Evolutionary conservation across 2,888 invertebrate species (phyloP).

Genomic region (Hydriomena furcata): DNA sequence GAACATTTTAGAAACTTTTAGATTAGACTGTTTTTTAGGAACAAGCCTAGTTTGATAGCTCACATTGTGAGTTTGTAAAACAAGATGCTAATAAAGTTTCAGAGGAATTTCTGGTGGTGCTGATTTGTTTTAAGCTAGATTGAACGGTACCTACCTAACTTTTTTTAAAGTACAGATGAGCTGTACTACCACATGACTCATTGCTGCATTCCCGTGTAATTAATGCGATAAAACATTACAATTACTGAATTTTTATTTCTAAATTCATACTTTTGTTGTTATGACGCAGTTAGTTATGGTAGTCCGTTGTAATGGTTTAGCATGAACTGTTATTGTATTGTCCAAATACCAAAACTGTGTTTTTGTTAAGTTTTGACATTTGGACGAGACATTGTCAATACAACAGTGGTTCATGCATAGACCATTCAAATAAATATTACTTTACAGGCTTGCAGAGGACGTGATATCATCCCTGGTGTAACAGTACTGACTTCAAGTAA

Average conservation of each 20-base stretch:
- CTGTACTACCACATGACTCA: constrained; percentile 2
- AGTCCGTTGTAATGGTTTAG: too few relatives aligned
- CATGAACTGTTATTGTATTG: constrained; percentile 6
- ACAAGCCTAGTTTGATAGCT: too few relatives aligned
- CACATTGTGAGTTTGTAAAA: too few relatives aligned
- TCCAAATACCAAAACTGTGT: too few relatives aligned
- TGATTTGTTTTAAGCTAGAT: not conserved
- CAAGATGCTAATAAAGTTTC: too few relatives aligned
- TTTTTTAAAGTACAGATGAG: not conserved
- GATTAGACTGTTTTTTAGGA: too few relatives aligned
- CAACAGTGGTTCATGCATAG: too few relatives aligned
- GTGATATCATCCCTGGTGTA: constrained; percentile 45
- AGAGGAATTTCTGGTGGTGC: too few relatives aligned
- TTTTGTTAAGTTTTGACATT: too few relatives aligned
- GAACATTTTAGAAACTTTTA: too few relatives aligned
- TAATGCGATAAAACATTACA: not conserved
- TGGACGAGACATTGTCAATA: too few relatives aligned
- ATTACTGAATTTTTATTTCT: constrained; percentile 8
- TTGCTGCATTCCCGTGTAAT: constrained; percentile 2
- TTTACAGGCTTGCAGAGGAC: constrained; percentile 65
- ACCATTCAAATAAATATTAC: too few relatives aligned
- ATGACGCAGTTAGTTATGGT: constrained; percentile 10
- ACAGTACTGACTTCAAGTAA: constrained; percentile 41
- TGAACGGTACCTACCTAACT: not conserved
- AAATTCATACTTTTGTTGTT: constrained; percentile 7